Conservation (phyloP, 2,888 invertebrate genomes). For the Magallana nippona region DNA sequence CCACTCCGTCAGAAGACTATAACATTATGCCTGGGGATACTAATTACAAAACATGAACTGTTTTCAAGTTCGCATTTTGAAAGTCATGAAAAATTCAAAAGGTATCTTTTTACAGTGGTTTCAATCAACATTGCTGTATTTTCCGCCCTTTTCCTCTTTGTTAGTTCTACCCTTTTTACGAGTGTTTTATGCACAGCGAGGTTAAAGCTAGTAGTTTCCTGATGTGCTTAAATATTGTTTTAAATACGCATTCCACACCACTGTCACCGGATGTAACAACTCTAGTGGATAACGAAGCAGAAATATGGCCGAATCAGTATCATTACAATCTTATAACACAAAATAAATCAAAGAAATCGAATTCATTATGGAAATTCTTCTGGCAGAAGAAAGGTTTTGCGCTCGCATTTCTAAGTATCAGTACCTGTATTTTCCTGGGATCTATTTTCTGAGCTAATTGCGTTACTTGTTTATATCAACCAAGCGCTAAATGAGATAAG, state of each 20-base stretch:
- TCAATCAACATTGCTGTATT: background rate
- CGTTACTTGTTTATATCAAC: conserved; percentile 21
- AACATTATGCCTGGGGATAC: conserved; percentile 3
- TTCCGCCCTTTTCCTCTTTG: conserved; percentile 16
- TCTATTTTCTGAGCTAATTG: conserved; percentile 30
- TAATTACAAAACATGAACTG: conserved; percentile 5
- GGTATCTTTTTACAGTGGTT: background rate
- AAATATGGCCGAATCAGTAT: background rate
- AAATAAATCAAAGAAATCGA: conserved; percentile 33
- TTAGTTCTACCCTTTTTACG: background rate
- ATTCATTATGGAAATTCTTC: conserved; percentile 33
- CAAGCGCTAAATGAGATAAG: conserved; percentile 35
- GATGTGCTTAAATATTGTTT: background rate
- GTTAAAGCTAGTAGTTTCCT: conserved; percentile 28
- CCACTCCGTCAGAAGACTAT: background rate
- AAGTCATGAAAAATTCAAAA: conserved; percentile 11
- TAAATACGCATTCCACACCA: conserved; percentile 25
- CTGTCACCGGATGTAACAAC: conserved; percentile 10
- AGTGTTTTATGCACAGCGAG: conserved; percentile 3
- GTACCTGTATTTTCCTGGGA: conserved; percentile 5
- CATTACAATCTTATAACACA: conserved; percentile 21
- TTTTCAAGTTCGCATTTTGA: conserved; percentile 15
- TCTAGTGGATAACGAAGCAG: conserved; percentile 7
- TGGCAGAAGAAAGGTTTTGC: conserved; percentile 21
- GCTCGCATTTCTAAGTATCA: conserved; percentile 15